Conservation (phyloP, 2,797 vertebrate genomes). For the Xiphophorus birchmanni region DNA sequence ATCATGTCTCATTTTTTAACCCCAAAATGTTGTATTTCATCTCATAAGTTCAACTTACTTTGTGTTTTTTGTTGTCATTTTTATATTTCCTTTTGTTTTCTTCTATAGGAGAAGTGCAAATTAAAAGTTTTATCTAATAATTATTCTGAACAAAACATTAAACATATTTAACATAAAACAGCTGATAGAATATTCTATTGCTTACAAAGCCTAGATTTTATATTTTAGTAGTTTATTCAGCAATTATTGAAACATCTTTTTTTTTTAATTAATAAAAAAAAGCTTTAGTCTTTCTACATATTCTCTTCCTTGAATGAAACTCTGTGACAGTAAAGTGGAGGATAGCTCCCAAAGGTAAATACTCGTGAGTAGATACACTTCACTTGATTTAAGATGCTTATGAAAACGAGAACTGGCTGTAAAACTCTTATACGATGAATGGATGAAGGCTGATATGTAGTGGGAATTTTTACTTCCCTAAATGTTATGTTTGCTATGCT, state of each 20-base stretch:
- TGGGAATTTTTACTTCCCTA: conserved; percentile 38
- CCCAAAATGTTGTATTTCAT: not conserved
- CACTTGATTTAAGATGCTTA: conserved; percentile 46
- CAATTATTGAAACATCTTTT: not conserved
- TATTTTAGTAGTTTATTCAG: not conserved
- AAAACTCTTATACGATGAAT: conserved; percentile 31
- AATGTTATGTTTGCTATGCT: conserved; percentile 21
- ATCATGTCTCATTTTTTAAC: not conserved
- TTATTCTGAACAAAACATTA: not conserved
- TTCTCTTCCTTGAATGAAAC: conserved; percentile 4
- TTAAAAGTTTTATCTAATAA: not conserved
- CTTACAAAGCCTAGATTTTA: not conserved
- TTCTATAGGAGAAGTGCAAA: not conserved
- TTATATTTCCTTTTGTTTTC: not conserved
- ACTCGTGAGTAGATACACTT: conserved; percentile 18
- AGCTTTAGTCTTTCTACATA: not conserved
- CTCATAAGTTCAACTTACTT: not conserved
- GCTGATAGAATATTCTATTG: not conserved
- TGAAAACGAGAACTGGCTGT: conserved; percentile 59
- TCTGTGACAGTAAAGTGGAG: conserved; percentile 21
- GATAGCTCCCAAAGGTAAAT: conserved; percentile 1
- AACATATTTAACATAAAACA: not conserved
- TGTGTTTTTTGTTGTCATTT: not conserved
- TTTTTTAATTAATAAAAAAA: too few relatives aligned
- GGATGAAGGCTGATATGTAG: not conserved